phyloP scores from a whole-genome alignment of 2,797 vertebrate genomes.

The Fistularia tabacaria region DNA sequence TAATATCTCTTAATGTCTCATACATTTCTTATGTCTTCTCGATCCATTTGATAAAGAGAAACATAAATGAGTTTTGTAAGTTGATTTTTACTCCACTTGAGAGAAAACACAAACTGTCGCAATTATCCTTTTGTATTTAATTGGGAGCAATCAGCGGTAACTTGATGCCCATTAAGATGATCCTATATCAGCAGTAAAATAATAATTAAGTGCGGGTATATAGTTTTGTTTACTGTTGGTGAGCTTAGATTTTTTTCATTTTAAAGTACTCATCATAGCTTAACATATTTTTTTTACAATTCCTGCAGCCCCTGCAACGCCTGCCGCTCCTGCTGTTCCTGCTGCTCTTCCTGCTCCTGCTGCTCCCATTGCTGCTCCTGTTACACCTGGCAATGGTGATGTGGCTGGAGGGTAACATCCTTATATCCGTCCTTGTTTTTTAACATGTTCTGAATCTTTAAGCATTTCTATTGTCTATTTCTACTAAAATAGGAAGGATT shows the following conservation, averaged over 20 bases:
- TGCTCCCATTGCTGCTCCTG: not conserved
- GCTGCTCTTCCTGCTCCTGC: conserved; percentile 10
- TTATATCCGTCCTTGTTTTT: not conserved
- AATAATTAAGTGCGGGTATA: too few relatives aligned
- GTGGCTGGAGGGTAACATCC: conserved; percentile 51
- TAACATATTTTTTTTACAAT: not conserved
- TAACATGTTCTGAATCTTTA: too few relatives aligned
- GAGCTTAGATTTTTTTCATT: not conserved
- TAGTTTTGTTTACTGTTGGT: not conserved
- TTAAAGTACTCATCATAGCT: not conserved
- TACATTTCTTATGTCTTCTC: too few relatives aligned
- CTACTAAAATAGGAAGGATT: not conserved
- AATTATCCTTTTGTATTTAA: too few relatives aligned
- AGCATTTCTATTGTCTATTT: not conserved
- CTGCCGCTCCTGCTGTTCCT: conserved; percentile 14
- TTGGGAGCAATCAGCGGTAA: too few relatives aligned
- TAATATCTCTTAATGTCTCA: too few relatives aligned
- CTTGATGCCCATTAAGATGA: too few relatives aligned
- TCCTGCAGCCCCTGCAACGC: conserved; percentile 3
- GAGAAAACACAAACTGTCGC: too few relatives aligned
- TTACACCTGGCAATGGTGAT: conserved; percentile 37
- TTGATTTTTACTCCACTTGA: too few relatives aligned
- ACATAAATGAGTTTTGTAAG: too few relatives aligned
- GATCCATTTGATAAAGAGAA: too few relatives aligned
- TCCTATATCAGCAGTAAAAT: too few relatives aligned